Conservation (phyloP, 2,113 vertebrate genomes). For the Haplotaxodon microlepis region DNA sequence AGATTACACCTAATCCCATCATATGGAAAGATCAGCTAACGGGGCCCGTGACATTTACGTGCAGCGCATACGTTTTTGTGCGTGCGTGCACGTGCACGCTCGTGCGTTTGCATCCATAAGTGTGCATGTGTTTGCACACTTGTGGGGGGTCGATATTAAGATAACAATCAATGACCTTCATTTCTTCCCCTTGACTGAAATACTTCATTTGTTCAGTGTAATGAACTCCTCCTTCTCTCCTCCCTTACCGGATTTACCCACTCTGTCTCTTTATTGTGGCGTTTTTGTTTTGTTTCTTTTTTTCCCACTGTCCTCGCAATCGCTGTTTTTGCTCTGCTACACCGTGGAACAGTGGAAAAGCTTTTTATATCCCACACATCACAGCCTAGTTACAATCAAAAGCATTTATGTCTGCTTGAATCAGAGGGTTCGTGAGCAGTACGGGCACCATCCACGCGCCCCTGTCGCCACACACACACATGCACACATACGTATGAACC, state of each 20-base stretch:
- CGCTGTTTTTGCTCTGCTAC: constrained; percentile 58
- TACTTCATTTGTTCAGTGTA: constrained; percentile 37
- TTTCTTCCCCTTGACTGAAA: constrained; percentile 33
- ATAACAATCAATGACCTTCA: constrained; percentile 61
- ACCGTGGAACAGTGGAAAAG: constrained; percentile 59
- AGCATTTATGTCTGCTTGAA: constrained; percentile 67
- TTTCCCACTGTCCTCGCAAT: constrained; percentile 2
- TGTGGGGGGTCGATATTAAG: constrained; percentile 10
- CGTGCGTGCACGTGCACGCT: neutral
- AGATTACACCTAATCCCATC: constrained; percentile 71
- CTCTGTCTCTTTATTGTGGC: constrained; percentile 47
- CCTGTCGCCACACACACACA: neutral
- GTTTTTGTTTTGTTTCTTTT: neutral
- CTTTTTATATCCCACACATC: constrained; percentile 72
- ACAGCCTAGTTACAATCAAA: constrained; percentile 68
- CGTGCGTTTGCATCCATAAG: neutral
- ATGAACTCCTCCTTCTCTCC: constrained; percentile 41
- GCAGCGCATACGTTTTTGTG: neutral
- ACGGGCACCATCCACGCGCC: constrained; percentile 15
- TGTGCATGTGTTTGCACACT: neutral
- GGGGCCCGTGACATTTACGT: constrained; percentile 48
- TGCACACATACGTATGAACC: neutral
- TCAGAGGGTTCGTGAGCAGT: constrained; percentile 40
- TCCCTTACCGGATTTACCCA: constrained; percentile 52
- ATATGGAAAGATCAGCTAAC: constrained; percentile 50